Percentiles rank a stretch among this genome's conserved stretches.
Conservation (phyloP, 2,797 vertebrate species). For the Myioborus melanocephalus region DNA sequence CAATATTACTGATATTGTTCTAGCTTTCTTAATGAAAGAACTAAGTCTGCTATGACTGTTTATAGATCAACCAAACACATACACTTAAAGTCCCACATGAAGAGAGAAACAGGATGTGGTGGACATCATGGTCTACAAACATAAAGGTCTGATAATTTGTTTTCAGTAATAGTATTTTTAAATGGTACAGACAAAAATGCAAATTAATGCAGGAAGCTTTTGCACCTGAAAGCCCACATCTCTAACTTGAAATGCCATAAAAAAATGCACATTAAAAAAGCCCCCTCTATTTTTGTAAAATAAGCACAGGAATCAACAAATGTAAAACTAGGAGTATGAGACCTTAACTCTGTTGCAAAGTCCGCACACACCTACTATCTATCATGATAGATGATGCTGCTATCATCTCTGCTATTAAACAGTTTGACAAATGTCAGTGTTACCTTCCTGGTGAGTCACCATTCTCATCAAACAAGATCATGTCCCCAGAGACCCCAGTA, state of each 20-base stretch:
- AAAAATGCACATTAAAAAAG: not conserved
- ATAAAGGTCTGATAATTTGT: not conserved
- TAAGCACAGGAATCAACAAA: not conserved
- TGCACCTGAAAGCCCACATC: not conserved
- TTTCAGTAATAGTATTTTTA: not conserved
- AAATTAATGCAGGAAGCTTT: not conserved
- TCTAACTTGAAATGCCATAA: not conserved
- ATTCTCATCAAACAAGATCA: conserved; percentile 93
- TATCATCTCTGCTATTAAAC: not conserved
- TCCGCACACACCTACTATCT: fast-evolving
- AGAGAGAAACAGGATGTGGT: not conserved
- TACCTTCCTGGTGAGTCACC: conserved; percentile 98
- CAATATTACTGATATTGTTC: not conserved
- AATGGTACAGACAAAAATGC: not conserved
- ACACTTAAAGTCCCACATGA: not conserved
- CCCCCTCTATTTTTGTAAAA: not conserved
- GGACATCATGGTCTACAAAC: not conserved
- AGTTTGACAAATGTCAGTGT: not conserved
- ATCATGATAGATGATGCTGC: too few relatives aligned
- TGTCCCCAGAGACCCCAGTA: conserved; percentile 92
- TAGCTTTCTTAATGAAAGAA: not conserved
- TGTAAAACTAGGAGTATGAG: not conserved
- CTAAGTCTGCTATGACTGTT: not conserved
- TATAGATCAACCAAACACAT: not conserved
- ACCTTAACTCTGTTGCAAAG: not conserved